Percentiles rank a stretch among this genome's conserved stretches.
Conservation (phyloP, 2,797 vertebrate genomes). For the Eulemur rubriventer region DNA sequence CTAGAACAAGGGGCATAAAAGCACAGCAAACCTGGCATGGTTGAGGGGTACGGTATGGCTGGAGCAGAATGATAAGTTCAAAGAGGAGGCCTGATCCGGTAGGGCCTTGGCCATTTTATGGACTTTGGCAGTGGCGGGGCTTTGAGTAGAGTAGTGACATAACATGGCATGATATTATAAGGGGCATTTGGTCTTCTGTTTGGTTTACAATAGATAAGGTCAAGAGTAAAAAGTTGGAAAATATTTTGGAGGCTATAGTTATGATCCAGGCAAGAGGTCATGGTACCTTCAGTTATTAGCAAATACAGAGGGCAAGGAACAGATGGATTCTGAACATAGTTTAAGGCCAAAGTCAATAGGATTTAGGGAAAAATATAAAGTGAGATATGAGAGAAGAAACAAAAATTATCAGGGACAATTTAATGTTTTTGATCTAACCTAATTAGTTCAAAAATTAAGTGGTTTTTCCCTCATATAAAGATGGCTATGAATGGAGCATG, state of each 20-base stretch:
- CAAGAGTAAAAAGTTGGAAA: neutral
- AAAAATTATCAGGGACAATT: neutral
- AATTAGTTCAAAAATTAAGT: neutral
- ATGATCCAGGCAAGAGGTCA: neutral
- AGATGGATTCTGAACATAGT: neutral
- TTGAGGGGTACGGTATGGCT: neutral
- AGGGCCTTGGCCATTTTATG: neutral
- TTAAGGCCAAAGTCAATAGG: neutral
- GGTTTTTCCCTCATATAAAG: neutral
- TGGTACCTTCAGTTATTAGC: neutral
- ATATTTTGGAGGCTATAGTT: neutral
- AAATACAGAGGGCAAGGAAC: neutral
- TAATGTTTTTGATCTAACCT: neutral
- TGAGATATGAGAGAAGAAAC: neutral
- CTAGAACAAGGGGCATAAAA: neutral
- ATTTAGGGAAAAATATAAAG: neutral
- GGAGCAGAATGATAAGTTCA: neutral
- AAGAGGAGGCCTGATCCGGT: neutral
- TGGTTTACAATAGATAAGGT: neutral
- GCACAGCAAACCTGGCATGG: no score
- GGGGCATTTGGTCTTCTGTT: neutral
- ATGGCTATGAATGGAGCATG: neutral
- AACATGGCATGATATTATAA: neutral
- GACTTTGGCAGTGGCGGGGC: neutral
- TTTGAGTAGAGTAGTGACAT: neutral